Conservation (phyloP, 2,797 vertebrate genomes). For the Enteromius thamalakanensis region DNA sequence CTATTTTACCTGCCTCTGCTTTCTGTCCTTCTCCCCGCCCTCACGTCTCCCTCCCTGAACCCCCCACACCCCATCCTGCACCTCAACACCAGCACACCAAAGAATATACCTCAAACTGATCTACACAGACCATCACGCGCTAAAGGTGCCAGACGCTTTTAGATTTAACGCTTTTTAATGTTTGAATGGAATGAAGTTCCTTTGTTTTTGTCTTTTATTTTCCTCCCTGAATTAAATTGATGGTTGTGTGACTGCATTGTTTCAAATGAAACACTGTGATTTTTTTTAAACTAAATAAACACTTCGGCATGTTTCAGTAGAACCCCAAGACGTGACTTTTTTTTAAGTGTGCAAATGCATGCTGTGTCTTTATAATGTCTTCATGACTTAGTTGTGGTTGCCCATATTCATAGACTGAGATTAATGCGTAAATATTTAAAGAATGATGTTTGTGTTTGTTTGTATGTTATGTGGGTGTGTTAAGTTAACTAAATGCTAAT, state of each 20-base stretch:
- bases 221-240: slow-evolving; percentile 23
- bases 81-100: slow-evolving; percentile 54
- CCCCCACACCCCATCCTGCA: slow-evolving; percentile 36
- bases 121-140: slow-evolving; percentile 20
- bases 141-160: slow-evolving; percentile 20
- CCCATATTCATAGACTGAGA: neutral
- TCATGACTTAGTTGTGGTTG: neutral
- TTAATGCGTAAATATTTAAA: slow-evolving; percentile 7
- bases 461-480: slow-evolving; percentile 22
- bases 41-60: slow-evolving; percentile 41
- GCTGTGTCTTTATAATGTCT: slow-evolving; percentile 29
- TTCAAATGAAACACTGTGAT: slow-evolving; percentile 66
- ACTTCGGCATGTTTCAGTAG: slow-evolving; percentile 68
- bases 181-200: slow-evolving; percentile 22
- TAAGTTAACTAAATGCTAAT: neutral
- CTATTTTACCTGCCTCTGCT: slow-evolving; percentile 79
- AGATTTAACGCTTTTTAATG: slow-evolving; percentile 7
- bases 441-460: slow-evolving; percentile 30
- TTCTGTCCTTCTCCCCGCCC: slow-evolving; percentile 66
- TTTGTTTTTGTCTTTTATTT: slow-evolving; percentile 35
- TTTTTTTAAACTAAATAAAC: slow-evolving; percentile 73
- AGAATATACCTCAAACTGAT: slow-evolving; percentile 54
- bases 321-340: slow-evolving; percentile 71
- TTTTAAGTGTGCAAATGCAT: slow-evolving; percentile 45
- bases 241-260: slow-evolving; percentile 47